A percentile compares a stretch with the other conserved stretches of the same genome.
Evolutionary conservation across 2,113 vertebrate species (phyloP).

Genomic region (Tetrax tetrax): DNA sequence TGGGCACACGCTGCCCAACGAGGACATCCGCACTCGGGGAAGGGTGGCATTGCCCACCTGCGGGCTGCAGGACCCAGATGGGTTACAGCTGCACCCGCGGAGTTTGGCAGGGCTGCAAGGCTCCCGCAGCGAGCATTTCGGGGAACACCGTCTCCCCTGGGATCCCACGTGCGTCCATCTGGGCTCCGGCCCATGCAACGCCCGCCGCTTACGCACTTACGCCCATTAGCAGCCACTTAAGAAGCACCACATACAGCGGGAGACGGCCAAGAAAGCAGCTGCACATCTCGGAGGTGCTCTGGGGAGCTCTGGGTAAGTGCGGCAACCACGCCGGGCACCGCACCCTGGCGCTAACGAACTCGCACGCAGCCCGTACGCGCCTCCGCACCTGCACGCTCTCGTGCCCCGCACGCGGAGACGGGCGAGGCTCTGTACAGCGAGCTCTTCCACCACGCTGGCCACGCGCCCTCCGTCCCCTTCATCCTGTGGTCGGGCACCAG

Average conservation of each 20-base stretch:
- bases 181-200: background rate
- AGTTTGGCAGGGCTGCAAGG: background rate
- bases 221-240: background rate
- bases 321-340: accelerated
- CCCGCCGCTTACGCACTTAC: background rate
- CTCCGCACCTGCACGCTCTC: background rate
- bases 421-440: background rate
- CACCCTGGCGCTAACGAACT: background rate
- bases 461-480: accelerated
- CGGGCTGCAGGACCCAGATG: background rate
- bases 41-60: background rate
- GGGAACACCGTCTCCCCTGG: background rate
- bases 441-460: background rate
- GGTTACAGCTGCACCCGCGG: background rate
- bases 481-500: background rate
- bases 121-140: background rate
- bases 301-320: background rate
- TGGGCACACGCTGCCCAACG: accelerated
- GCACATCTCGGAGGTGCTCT: background rate
- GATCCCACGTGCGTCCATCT: background rate
- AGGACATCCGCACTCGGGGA: background rate
- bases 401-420: accelerated
- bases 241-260: background rate
- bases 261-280: background rate
- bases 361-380: accelerated